A percentile compares a stretch with the other conserved stretches of the same genome.
phyloP scores from a whole-genome alignment of 23 tunicate species.

The Styela plicata region DNA sequence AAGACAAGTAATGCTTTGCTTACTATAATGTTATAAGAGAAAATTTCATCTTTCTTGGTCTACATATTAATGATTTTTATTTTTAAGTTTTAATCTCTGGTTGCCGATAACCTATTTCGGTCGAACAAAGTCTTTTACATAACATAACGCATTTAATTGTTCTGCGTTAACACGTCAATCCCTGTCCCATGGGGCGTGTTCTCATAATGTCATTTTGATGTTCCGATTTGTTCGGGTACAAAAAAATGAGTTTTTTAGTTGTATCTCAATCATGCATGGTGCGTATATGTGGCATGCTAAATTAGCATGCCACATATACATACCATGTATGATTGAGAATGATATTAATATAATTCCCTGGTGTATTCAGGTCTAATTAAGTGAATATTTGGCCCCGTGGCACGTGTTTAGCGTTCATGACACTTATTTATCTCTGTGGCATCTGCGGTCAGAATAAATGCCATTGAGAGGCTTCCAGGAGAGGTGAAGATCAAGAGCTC shows the following conservation, averaged over 20 bases:
- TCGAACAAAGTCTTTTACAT: background rate
- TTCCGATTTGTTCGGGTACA: background rate
- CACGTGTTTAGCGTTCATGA: background rate
- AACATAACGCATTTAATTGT: background rate
- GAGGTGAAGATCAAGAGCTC: no score
- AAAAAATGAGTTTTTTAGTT: no score
- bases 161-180: no score
- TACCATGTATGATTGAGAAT: background rate
- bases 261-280: background rate
- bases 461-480: background rate
- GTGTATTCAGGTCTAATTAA: background rate
- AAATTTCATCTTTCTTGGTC: no score
- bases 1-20: no score
- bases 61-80: no score
- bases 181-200: background rate
- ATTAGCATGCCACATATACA: background rate
- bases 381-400: background rate
- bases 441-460: background rate
- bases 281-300: background rate
- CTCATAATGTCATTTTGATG: background rate
- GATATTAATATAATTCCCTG: background rate
- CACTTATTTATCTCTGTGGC: background rate
- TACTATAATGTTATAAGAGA: no score
- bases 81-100: no score
- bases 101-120: no score